phyloP scores from a whole-genome alignment of 2,888 invertebrate genomes.

The Ceraclea dissimilis region DNA sequence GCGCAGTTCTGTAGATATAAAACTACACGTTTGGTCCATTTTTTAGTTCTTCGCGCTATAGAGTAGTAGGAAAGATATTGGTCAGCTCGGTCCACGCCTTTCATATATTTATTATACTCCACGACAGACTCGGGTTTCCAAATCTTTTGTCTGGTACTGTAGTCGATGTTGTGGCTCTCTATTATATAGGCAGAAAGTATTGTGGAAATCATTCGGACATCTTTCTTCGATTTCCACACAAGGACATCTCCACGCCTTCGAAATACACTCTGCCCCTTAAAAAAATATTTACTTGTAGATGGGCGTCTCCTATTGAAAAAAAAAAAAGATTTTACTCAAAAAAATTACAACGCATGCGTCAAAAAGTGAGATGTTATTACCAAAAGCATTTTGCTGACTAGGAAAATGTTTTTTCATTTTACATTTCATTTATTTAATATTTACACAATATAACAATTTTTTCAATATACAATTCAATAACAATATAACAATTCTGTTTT shows the following conservation, averaged over 20 bases:
- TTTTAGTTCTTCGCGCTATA: constrained; percentile 14
- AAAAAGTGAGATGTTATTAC: no score
- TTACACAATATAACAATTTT: no score
- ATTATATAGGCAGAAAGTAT: constrained; percentile 24
- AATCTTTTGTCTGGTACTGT: constrained; percentile 17
- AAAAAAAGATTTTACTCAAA: no score
- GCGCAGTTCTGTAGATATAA: constrained; percentile 15
- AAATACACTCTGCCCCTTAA: not conserved
- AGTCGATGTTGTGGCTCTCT: constrained; percentile 21
- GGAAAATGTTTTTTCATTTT: no score
- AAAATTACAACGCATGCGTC: no score
- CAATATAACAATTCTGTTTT: constrained; percentile 30
- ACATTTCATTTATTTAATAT: no score
- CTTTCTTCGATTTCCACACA: constrained; percentile 17
- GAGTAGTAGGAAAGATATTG: constrained; percentile 24
- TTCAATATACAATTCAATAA: no score
- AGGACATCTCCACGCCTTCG: constrained; percentile 12
- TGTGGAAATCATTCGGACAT: constrained; percentile 23
- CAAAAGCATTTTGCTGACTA: no score
- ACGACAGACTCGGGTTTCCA: constrained; percentile 23
- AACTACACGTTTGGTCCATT: constrained; percentile 11
- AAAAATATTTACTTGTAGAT: no score
- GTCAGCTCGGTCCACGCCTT: constrained; percentile 25
- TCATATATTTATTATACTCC: constrained; percentile 27
- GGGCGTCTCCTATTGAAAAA: no score